These are phyloP conservation scores for Bubo bubo DNA, from an alignment of 2,113 vertebrate species.

Conservation along the genomic window DNA sequence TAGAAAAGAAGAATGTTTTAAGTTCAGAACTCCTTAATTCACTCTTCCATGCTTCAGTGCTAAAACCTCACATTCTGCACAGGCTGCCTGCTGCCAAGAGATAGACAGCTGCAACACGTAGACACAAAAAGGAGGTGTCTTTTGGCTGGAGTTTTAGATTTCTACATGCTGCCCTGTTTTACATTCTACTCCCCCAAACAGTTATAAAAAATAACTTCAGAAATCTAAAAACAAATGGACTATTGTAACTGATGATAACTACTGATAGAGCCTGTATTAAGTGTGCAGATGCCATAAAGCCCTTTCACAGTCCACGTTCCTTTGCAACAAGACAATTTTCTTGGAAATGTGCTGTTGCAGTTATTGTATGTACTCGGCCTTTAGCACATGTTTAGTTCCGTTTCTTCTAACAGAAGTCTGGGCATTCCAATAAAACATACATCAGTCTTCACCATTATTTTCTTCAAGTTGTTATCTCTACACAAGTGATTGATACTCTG, in stretches of 20 bases:
- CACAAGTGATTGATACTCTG: background rate
- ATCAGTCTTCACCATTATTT: background rate
- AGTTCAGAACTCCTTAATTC: conserved; percentile 24
- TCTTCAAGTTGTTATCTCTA: background rate
- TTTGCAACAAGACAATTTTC: background rate
- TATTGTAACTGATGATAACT: background rate
- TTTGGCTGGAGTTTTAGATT: conserved; percentile 36
- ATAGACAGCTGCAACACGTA: conserved; percentile 57
- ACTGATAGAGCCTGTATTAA: background rate
- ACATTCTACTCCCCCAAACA: background rate
- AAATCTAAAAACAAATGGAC: background rate
- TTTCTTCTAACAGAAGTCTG: background rate
- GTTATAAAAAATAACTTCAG: background rate
- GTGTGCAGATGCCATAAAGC: background rate
- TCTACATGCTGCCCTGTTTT: background rate
- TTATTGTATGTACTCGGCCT: background rate
- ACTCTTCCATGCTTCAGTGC: background rate
- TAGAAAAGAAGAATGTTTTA: background rate
- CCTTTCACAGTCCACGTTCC: background rate
- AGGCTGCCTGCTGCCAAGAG: conserved; percentile 50
- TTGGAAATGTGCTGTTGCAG: background rate
- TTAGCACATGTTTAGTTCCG: background rate
- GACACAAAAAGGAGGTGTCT: conserved; percentile 62
- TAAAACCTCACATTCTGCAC: conserved; percentile 29
- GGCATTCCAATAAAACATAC: background rate